Evolutionary conservation across 2,888 invertebrate species (phyloP), one percentile per base, ranked within the genome.

Genomic region (Pollenia labialis): DNA sequence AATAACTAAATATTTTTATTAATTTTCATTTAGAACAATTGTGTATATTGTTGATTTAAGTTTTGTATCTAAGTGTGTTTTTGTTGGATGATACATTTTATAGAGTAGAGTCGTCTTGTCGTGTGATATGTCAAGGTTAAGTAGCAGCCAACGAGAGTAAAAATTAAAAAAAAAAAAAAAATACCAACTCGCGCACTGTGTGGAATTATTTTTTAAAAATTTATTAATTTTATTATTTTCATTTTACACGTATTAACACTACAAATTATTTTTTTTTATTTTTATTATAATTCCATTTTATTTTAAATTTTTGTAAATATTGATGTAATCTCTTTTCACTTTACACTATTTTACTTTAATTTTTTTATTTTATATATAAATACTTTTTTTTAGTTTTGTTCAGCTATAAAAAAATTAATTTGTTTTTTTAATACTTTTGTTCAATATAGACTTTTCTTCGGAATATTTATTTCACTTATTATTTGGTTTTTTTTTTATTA

Each of bases 121-220:
- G 87, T 89, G 89, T 89, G 89, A 90, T 90, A 89, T 90, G 90
- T 90, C 90, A 90, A 90, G 90, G 90, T 90, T 90, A 90, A 88
- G 89, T 88, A 89, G 88, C 88, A 81, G 81, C 87, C 81, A 87
- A 87, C 84, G 76, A 84, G 84, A 81, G 84, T 81, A 75, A 68
- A 84, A 72, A 62, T 60, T 81, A 50, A 42, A 71, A 50, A 80
- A 87, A 81, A 77, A 60, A 46, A 80, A 81, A 64, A 66, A 72
- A 72, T 71, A 50, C 48, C 62, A 56, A 83, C 69, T 82, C 80
- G 69, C 75, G 69, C 69, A 80, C 66, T 56, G 48, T 82, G 11
- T 62, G 42, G n/a, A 46, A 68, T 64, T 54, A 40, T 52, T 14
- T 68, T 68, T 42, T 68, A 44, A 48, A 66, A 18, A 68, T 72